Percentiles rank a stretch among this genome's conserved stretches.
Conservation (phyloP, 2,113 vertebrate genomes). For the Carassius auratus region DNA sequence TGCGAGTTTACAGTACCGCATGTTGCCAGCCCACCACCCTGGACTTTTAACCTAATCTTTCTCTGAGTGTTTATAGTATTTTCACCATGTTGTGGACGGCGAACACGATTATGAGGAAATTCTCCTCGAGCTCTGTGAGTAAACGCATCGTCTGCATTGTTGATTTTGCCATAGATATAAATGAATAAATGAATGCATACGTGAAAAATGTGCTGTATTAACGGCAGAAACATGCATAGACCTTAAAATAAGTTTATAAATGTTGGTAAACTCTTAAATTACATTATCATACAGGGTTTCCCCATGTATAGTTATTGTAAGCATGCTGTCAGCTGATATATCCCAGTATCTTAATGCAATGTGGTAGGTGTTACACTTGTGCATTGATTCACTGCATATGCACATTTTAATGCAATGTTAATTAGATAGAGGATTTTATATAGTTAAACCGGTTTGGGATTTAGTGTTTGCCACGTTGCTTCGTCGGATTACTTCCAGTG, state of each 20-base stretch:
- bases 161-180: not conserved
- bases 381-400: not conserved
- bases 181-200: constrained; percentile 20
- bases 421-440: not conserved
- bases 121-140: constrained; percentile 89
- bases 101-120: constrained; percentile 76
- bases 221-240: not conserved
- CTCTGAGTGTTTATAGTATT: not conserved
- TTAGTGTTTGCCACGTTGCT: constrained; percentile 62
- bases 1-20: constrained; percentile 47
- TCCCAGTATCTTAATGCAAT: not conserved
- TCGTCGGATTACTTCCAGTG: constrained; percentile 25
- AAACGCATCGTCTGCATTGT: constrained; percentile 3
- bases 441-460: not conserved
- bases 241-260: not conserved
- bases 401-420: not conserved
- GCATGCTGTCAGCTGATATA: constrained; percentile 14
- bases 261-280: not conserved
- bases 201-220: not conserved
- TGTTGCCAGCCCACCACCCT: not conserved
- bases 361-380: no score
- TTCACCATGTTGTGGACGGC: constrained; percentile 82
- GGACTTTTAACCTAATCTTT: constrained; percentile 11
- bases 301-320: not conserved
- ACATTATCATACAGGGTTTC: not conserved